phyloP scores from a whole-genome alignment of 92 coral and sea anemone genomes.

The Phymanthus crucifer region DNA sequence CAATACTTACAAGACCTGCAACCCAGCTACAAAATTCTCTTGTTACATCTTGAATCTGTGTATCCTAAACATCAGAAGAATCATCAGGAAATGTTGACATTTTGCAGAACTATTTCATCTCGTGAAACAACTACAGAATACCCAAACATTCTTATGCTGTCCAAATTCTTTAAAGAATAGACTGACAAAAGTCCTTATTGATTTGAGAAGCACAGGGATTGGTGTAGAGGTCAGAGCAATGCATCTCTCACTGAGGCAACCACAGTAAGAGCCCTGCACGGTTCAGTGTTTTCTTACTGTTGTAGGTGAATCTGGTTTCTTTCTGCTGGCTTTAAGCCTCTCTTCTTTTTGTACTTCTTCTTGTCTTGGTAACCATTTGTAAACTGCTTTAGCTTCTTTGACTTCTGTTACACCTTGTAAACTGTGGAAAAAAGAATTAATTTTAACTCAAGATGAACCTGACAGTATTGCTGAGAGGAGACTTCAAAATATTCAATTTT shows the following conservation, averaged over 20 bases:
- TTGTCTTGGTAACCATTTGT: slow-evolving; percentile 92
- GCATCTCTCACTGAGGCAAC: too few species aligned
- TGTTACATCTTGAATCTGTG: slow-evolving; percentile 91
- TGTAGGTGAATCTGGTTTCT: slow-evolving; percentile 86
- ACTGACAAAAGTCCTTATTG: too few species aligned
- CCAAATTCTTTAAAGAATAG: too few species aligned
- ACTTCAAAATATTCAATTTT: too few species aligned
- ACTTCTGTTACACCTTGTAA: slow-evolving; percentile 24
- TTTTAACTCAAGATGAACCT: not conserved
- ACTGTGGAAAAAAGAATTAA: not conserved
- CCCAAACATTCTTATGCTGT: too few species aligned
- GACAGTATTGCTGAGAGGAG: too few species aligned
- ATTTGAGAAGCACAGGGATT: too few species aligned
- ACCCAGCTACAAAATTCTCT: slow-evolving; percentile 98
- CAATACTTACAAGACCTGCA: slow-evolving; percentile 83
- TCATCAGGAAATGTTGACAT: not conserved
- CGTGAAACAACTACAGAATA: too few species aligned
- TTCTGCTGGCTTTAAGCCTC: slow-evolving; percentile 81
- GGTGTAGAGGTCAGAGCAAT: not conserved
- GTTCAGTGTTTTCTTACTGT: slow-evolving; percentile 76
- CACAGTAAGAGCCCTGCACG: too few species aligned
- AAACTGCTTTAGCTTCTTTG: slow-evolving; percentile 47
- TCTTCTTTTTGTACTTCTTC: slow-evolving; percentile 92
- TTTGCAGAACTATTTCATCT: not conserved
- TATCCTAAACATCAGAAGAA: slow-evolving; percentile 53